A percentile compares a stretch with the other conserved stretches of the same genome.
These are phyloP conservation scores for Alitta virens DNA, from an alignment of 2,888 invertebrate genomes.

Conservation along the genomic window DNA sequence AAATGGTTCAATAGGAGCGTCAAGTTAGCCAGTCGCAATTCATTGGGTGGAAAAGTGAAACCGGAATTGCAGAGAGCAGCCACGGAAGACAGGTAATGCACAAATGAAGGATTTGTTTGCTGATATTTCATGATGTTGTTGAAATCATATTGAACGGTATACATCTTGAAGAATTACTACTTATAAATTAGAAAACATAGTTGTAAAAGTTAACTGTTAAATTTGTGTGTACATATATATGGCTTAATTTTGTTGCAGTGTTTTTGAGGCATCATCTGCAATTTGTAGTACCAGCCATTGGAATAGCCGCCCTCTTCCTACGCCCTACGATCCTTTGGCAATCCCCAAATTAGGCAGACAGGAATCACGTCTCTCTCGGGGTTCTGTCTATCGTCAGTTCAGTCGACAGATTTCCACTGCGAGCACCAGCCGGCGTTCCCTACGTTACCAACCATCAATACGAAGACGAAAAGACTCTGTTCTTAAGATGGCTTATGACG, in stretches of 20 bases:
- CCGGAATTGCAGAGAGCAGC: not conserved
- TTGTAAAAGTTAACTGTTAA: too few species aligned
- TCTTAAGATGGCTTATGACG: constrained; percentile 77
- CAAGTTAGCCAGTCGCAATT: constrained; percentile 5
- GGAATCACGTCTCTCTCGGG: not conserved
- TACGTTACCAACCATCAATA: constrained; percentile 7
- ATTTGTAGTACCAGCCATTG: not conserved
- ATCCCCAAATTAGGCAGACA: not conserved
- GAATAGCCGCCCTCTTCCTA: not conserved
- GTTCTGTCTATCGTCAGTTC: constrained; percentile 14
- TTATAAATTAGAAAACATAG: too few species aligned
- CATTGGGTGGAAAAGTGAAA: constrained; percentile 5
- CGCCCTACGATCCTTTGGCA: not conserved
- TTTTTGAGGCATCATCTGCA: constrained; percentile 6
- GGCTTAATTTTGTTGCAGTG: constrained; percentile 7
- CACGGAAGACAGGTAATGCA: constrained; percentile 8
- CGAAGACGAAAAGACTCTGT: constrained; percentile 66
- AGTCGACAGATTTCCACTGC: constrained; percentile 24
- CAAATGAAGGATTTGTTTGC: too few species aligned
- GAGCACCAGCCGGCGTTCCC: constrained; percentile 20
- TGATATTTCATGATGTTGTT: too few species aligned
- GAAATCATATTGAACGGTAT: too few species aligned
- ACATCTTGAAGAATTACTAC: too few species aligned
- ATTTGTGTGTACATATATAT: too few species aligned
- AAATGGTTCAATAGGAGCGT: constrained; percentile 73